Conservation (phyloP, 2,113 vertebrate genomes). For the Dromiciops gliroides region DNA sequence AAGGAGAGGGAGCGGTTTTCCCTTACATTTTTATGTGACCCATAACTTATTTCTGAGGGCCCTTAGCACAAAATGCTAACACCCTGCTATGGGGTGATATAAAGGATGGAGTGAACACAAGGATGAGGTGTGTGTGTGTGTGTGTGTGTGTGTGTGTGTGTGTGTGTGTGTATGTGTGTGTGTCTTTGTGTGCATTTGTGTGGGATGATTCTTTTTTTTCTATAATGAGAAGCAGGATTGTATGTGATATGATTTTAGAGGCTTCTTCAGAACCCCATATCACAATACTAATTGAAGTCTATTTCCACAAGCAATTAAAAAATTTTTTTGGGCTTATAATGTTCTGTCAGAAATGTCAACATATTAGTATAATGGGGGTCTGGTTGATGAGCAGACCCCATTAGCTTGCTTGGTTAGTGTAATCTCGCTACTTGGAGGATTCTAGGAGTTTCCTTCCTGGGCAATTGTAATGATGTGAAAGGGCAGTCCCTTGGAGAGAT, state of each 20-base stretch:
- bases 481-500: not conserved
- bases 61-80: not conserved
- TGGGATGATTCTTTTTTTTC: too few relatives aligned
- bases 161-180: too few relatives aligned
- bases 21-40: not conserved
- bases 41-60: not conserved
- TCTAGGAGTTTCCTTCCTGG: not conserved
- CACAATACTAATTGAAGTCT: not conserved
- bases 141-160: not conserved
- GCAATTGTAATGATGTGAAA: not conserved
- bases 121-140: not conserved
- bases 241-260: not conserved
- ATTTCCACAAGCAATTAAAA: not conserved
- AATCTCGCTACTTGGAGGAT: not conserved
- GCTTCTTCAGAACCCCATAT: not conserved
- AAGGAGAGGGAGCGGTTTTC: not conserved
- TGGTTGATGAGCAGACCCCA: not conserved
- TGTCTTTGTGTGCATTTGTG: too few relatives aligned
- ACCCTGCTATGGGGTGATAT: not conserved
- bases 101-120: not conserved
- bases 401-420: not conserved
- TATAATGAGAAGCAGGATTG: not conserved
- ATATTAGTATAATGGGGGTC: not conserved
- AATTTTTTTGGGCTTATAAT: not conserved
- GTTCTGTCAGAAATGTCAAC: not conserved